phyloP scores from a whole-genome alignment of 2,797 vertebrate species.

The Dendrocincla tyrannina region DNA sequence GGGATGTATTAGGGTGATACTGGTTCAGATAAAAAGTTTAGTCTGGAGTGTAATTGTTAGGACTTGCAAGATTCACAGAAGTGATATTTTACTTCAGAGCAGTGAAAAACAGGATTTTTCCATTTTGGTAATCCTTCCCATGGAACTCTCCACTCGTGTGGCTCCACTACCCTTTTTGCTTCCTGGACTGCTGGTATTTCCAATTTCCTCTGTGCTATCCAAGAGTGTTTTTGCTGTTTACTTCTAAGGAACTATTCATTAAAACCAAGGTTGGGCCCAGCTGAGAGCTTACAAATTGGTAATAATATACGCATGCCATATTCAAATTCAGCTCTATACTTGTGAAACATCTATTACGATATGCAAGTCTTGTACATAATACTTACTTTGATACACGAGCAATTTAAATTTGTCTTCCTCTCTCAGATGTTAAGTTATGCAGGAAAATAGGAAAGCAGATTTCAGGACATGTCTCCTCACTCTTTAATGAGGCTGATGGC shows the following conservation, averaged over 20 bases:
- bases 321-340: not conserved
- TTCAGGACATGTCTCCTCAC: not conserved
- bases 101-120: not conserved
- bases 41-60: not conserved
- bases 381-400: slow-evolving; percentile 1
- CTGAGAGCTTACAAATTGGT: not conserved
- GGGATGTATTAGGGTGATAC: not conserved
- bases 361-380: not conserved
- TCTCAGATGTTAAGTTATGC: slow-evolving; percentile 10
- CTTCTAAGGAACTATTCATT: not conserved
- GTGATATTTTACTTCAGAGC: not conserved
- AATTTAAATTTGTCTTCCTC: slow-evolving; percentile 14
- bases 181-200: not conserved
- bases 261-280: not conserved
- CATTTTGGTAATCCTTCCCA: not conserved
- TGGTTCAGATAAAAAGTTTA: not conserved
- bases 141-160: accelerated
- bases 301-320: not conserved
- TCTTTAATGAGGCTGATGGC: slow-evolving; percentile 19
- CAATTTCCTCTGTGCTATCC: not conserved
- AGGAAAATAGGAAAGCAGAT: slow-evolving; percentile 30
- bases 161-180: not conserved
- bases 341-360: not conserved
- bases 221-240: not conserved
- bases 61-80: not conserved